These are phyloP conservation scores for Hyles vespertilio DNA, from an alignment of 1,140 invertebrate genomes.

Conservation along the genomic window DNA sequence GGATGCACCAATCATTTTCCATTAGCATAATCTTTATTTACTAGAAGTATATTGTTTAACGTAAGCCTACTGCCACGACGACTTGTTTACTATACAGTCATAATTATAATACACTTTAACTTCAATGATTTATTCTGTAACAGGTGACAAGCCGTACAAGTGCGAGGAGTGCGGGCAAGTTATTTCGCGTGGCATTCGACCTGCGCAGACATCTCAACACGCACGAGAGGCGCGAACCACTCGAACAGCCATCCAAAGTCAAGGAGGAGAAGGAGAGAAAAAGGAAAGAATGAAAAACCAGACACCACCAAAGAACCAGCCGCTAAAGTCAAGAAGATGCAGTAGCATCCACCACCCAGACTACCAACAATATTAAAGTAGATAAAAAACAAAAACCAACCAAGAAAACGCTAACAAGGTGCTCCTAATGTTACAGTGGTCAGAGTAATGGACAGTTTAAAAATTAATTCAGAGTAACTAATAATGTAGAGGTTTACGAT, in stretches of 20 bases:
- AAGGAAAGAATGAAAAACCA: conserved; percentile 8
- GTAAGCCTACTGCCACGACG: too few relatives aligned
- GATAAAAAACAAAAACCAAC: conserved; percentile 38
- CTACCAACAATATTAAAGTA: conserved; percentile 25
- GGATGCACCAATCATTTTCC: too few relatives aligned
- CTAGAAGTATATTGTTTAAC: too few relatives aligned
- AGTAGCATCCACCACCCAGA: conserved; percentile 21
- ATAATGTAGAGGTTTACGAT: conserved; percentile 38
- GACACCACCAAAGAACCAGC: conserved; percentile 14
- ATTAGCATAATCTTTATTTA: too few relatives aligned
- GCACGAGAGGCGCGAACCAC: conserved; percentile 72
- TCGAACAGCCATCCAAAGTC: conserved; percentile 23
- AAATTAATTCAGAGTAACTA: conserved; percentile 33
- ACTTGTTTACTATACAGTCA: too few relatives aligned
- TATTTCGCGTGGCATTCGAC: conserved; percentile 90
- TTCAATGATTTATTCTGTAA: too few relatives aligned
- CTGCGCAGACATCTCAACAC: conserved; percentile 92
- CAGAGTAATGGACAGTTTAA: conserved; percentile 34
- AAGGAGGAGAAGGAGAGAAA: conserved; percentile 23
- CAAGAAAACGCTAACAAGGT: conserved; percentile 40
- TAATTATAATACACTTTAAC: too few relatives aligned
- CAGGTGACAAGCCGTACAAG: conserved; percentile 87
- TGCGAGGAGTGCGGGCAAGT: conserved; percentile 87
- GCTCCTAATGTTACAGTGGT: conserved; percentile 53
- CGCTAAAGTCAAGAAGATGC: conserved; percentile 24